Evolutionary conservation across 2,113 vertebrate species (phyloP), one percentile per base, ranked within the genome.

Genomic region (Sakesphorus luctuosus): DNA sequence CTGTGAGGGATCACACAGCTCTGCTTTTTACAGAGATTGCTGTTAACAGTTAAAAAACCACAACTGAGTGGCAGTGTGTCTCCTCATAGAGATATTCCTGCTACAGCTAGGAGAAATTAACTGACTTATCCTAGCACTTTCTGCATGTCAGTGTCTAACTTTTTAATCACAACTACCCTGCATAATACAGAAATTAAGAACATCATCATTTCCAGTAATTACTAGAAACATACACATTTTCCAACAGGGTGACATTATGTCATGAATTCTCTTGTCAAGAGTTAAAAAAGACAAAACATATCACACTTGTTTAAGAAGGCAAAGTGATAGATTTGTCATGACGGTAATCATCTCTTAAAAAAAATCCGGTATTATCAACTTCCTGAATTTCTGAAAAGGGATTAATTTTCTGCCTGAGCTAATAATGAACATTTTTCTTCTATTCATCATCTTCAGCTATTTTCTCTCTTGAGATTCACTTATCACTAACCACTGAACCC

Each of bases 331-430:
- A 95, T 85, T 96, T 97, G 96, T 97, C 98, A 97, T 40, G 72
- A 98, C 93, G 86, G 92, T 95, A 98, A 97, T 97, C 90, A 97
- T 90, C 94, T 97, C 95, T 96, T 35, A 24, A 82, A 82, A 74
- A 89, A 84, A 91, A 43, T 25, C 92, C 90, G 90, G 87, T 97
- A 94, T 93, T 74, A 92, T 69, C 94, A 92, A 87, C 88, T 95
- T 96, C 74, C 69, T 81, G 93, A 92, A 94, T 97, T 96, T 97
- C 95, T 79, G 50, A 95, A 93, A 95, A 77, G 91, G 66, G 87
- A 85, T 93, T 88, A 33, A 90, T 96, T 97, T 97, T 96, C 78
- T 96, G 94, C 49, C 43, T 88, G 61, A 91, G 89, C 73, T 97
- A 96, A 97, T 94, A 96, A 97, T 49, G 87, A 97, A 83, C 83